Base-by-base conservation (phyloP, 2,113 vertebrate species). In the Aspiorhynchus laticeps region DNA sequence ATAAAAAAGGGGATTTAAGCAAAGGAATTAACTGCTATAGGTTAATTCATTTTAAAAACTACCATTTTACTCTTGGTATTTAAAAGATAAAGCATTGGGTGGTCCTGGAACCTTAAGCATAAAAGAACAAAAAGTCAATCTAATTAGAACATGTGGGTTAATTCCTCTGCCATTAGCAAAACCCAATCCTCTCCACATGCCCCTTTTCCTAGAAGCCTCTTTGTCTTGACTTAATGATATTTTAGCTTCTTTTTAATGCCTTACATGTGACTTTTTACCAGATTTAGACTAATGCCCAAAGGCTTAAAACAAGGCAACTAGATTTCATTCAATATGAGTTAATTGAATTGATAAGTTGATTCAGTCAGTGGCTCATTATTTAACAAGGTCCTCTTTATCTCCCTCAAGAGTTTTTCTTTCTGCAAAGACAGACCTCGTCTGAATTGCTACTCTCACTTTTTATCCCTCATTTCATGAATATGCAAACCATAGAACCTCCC, bases 141-240 rank as follows among this genome's bases (percentile, higher is more conserved):
- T 59, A 51, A 59, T 7, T 12, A 24, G 31, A 36, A 12, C 28
- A 77, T 53, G 48, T 24, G 10, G 51, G 5, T 79, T 79, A 56
- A 24, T 79, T 33, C 36, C 21, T 43, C 38, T 12, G 10, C 21
- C 69, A 82, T 76, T 87, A 87, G 41, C 19, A 7, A 36, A 61
- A 71, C 46, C 53, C 26, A 71, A n/a, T 48, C 21, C 46, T 84
- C 74, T 81, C 8, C 41, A 31, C 36, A 9, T 3, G 26, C 63
- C 48, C 51, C 43, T 14, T 48, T 81, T 82, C 21, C 31, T 33
- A 67, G 43, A 77, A 33, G 28, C 31, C 31, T 76, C 48, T 48
- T 46, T 85, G 46, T 26, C 56, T 26, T 26, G 10, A 48, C 43
- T 31, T 69, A 65, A 85, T 76, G 26, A 78, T 11, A 69, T 84